Evolutionary conservation across 1,140 invertebrate species (phyloP).

Genomic region (Tetramorium alpestre): DNA sequence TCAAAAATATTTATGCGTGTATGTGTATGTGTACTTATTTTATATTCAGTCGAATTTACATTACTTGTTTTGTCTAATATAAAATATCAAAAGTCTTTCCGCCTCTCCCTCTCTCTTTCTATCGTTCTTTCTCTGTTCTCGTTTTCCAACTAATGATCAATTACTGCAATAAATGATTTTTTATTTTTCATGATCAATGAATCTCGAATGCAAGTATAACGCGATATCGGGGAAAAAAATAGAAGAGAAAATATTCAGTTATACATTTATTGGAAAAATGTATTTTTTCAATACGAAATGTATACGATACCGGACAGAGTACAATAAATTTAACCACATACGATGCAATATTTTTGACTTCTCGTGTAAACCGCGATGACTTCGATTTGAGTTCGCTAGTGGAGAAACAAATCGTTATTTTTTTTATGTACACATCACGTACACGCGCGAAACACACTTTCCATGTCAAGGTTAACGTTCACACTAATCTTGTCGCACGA

Average conservation of each 20-base stretch:
- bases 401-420: not conserved
- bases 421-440: not conserved
- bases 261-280: not conserved
- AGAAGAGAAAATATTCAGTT: not conserved
- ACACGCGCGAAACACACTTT: not conserved
- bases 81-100: not conserved
- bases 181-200: not conserved
- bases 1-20: not conserved
- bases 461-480: slow-evolving; percentile 5
- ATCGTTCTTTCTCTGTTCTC: no score
- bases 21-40: not conserved
- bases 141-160: not conserved
- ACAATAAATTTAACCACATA: slow-evolving; percentile 14
- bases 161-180: not conserved
- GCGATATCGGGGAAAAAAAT: not conserved
- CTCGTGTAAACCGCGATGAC: not conserved
- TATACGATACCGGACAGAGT: not conserved
- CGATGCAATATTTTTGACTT: slow-evolving; percentile 2
- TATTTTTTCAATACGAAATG: not conserved
- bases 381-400: not conserved
- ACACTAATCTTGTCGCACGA: not conserved
- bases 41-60: not conserved
- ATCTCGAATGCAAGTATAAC: not conserved
- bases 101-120: no score
- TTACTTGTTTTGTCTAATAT: not conserved